Conservation (phyloP, 2,888 invertebrate species). For the Phlogophora meticulosa region DNA sequence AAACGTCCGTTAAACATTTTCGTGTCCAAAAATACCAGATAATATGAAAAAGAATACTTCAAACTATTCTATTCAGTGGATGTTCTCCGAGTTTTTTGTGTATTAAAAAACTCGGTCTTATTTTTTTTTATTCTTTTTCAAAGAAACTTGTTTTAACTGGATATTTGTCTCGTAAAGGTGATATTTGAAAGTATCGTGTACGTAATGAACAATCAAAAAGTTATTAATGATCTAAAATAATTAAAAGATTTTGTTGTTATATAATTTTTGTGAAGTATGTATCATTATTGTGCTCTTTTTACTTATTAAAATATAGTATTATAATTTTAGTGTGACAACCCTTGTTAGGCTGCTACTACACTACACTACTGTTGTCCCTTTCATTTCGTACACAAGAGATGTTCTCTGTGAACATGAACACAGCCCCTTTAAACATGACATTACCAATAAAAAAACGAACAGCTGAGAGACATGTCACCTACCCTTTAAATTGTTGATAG, state of each 20-base stretch:
- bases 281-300: too few species aligned
- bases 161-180: too few species aligned
- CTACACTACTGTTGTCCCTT: conserved; percentile 64
- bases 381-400: conserved; percentile 65
- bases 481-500: conserved; percentile 9
- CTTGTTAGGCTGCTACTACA: conserved; percentile 63
- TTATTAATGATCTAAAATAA: too few species aligned
- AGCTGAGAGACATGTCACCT: conserved; percentile 18
- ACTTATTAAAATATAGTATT: background rate
- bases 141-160: too few species aligned
- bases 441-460: background rate
- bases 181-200: too few species aligned
- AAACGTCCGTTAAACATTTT: conserved; percentile 6
- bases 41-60: background rate
- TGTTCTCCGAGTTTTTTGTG: background rate
- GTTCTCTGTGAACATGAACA: conserved; percentile 47
- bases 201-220: background rate
- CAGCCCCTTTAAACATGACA: background rate
- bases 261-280: background rate
- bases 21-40: background rate
- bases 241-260: background rate
- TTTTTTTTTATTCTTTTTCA: too few species aligned
- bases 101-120: too few species aligned
- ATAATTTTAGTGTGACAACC: conserved; percentile 19
- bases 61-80: background rate